Evolutionary conservation across 2,797 vertebrate species (phyloP), one percentile per base, ranked within the genome.

Genomic region (Lithobates pipiens): DNA sequence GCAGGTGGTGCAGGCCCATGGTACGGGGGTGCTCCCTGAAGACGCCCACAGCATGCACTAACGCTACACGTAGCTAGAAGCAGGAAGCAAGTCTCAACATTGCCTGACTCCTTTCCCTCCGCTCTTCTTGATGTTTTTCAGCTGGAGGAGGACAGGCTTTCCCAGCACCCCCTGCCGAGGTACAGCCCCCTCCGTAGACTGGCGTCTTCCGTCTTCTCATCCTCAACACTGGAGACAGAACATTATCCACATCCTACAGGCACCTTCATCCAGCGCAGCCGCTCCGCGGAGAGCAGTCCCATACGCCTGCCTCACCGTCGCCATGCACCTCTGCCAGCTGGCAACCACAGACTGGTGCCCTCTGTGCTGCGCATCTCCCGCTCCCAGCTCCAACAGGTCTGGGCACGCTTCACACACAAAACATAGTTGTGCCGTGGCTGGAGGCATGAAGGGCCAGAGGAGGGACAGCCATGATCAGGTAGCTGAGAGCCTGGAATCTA

Each of bases 181-280:
- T 96, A 98, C 95, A 99, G 97, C 95, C 98, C 98, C 95, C 95
- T 99, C 91, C 96, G 98, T 95, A 96, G 98, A 95, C 95, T 99
- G 94, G 98, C 98, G 90, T 99, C 98, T 94, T 99, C 98, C 91
- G 97, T 99, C 92, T 99, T 99, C 95, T 99, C 98, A 90, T 98
- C 98, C 92, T 97, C 97, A 93, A 97, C 98, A 81, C 93, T 99
- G 95, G 98, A 99, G 95, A 99, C 98, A 34, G 98, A 99, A 93
- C 97, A 98, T 91, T 99, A 99, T 89, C 98, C 98, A 80, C 97
- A 98, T 92, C 93, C 95, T 74, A 93, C 95, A 88, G 90, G 92
- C 84, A 95, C 96, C 94, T 97, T 99, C 95, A 98, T 99, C 95
- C 98, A 99, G 95, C 96, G 98, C 93, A 99, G 98, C 94, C 97